A percentile compares a stretch with the other conserved stretches of the same genome.
Conservation (phyloP, 2,888 invertebrate species). For the Diaphora mendica region DNA sequence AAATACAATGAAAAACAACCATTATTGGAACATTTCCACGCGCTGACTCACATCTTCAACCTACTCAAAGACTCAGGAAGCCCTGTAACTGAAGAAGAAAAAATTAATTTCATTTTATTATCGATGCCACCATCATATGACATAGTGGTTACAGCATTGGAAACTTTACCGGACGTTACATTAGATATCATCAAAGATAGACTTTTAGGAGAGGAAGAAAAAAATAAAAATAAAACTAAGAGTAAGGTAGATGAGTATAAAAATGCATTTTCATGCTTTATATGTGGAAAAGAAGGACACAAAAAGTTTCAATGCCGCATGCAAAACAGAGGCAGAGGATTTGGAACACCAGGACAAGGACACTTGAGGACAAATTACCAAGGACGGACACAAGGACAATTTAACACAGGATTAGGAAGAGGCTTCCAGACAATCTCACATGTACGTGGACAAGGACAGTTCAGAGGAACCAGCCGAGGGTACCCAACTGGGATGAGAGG, state of each 20-base stretch:
- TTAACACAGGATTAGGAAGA: too few species aligned
- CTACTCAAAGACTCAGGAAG: neutral
- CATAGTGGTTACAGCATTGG: neutral
- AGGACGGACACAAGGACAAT: too few species aligned
- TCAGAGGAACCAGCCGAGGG: too few species aligned
- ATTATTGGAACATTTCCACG: neutral
- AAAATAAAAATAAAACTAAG: neutral
- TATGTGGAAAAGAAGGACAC: neutral
- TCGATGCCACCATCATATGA: neutral
- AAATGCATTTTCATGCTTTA: neutral
- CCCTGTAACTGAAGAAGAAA: neutral
- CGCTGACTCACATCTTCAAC: neutral
- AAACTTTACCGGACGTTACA: neutral
- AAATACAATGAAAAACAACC: neutral
- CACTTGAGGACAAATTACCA: too few species aligned
- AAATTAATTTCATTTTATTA: neutral
- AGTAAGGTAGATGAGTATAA: neutral
- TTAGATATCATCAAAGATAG: neutral
- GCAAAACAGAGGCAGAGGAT: too few species aligned
- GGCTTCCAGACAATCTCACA: too few species aligned
- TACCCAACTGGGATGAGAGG: too few species aligned
- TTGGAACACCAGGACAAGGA: too few species aligned
- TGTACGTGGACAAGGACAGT: too few species aligned
- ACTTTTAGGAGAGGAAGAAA: slow-evolving; percentile 4
- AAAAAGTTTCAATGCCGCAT: slow-evolving; percentile 2